phyloP scores from a whole-genome alignment of 2,888 invertebrate genomes.

The Cremastobaeus sp. region DNA sequence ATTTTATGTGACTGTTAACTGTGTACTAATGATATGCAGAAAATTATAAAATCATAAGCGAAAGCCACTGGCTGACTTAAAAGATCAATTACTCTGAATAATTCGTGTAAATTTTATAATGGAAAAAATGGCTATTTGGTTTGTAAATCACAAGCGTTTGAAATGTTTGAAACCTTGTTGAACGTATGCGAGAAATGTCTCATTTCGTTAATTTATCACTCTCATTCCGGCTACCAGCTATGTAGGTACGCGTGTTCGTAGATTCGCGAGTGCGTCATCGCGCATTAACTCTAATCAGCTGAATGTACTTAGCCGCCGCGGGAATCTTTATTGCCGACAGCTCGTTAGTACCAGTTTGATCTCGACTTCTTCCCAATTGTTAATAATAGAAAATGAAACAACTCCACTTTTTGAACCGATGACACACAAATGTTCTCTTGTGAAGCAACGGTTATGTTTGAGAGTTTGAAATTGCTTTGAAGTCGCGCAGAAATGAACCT shows the following conservation, averaged over 20 bases:
- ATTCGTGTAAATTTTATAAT: too few relatives aligned
- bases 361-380: slow-evolving; percentile 56
- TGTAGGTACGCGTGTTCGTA: slow-evolving; percentile 67
- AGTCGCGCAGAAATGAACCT: background rate
- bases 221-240: slow-evolving; percentile 39
- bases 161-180: slow-evolving; percentile 42
- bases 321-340: slow-evolving; percentile 67
- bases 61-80: too few relatives aligned
- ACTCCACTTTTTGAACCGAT: slow-evolving; percentile 34
- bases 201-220: slow-evolving; percentile 55
- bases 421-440: slow-evolving; percentile 44
- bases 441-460: slow-evolving; percentile 19
- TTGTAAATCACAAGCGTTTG: slow-evolving; percentile 31
- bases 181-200: slow-evolving; percentile 29
- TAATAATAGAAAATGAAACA: slow-evolving; percentile 54
- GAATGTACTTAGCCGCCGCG: slow-evolving; percentile 58
- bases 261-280: slow-evolving; percentile 66
- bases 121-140: slow-evolving; percentile 11
- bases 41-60: too few relatives aligned
- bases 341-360: slow-evolving; percentile 69
- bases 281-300: slow-evolving; percentile 66
- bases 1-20: too few relatives aligned
- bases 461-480: slow-evolving; percentile 9
- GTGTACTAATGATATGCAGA: too few relatives aligned
- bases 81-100: too few relatives aligned